Base-by-base conservation (phyloP, 2,113 vertebrate species). In the Falco punctatus region DNA sequence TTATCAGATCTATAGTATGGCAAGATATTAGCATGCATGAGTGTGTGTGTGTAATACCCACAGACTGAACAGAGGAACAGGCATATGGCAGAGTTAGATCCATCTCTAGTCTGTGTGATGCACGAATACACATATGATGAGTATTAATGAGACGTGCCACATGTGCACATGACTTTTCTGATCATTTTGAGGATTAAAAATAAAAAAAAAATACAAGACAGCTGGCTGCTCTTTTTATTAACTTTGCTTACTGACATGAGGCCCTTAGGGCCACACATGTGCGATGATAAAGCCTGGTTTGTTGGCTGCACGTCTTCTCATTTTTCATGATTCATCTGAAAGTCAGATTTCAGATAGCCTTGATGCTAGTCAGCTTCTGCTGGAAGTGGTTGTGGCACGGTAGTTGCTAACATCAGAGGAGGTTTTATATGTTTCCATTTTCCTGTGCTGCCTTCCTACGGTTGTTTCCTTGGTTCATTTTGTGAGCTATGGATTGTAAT, bases 81-180 rank as follows among this genome's bases (percentile, higher is more conserved):
- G 40, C 91, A 85, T 94, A 91, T 89, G 94, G 86, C 61, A 64
- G 54, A 66, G 52, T 88, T 81, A 87, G 81, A 30, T 85, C 57
- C 69, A 0, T 62, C 57, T 66, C 46, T 57, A 18, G 42, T 79
- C 58, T 88, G 44, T 70, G 75, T 79, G 52, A 91, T 94, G 92
- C 89, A 95, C 1, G 70, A 91, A 85, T 93, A 93, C 80, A 86
- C 84, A 81, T 30, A 79, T 95, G 92, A 97, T 55, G 86, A 88
- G 78, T 85, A 92, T 82, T 94, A 95, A 90, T 94, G 84, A 91
- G 90, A 96, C 86, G 1, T 92, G 81, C 89, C 90, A 90, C 94
- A 88, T 96, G 92, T 89, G 79, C 91, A 72, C 78, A 87, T 96
- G 92, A 81, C 64, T 96, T 81, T 88, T 72, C 88, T 91, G 88